phyloP scores from a whole-genome alignment of 1,140 invertebrate genomes.

The Pseudachorutes palmiensis region DNA sequence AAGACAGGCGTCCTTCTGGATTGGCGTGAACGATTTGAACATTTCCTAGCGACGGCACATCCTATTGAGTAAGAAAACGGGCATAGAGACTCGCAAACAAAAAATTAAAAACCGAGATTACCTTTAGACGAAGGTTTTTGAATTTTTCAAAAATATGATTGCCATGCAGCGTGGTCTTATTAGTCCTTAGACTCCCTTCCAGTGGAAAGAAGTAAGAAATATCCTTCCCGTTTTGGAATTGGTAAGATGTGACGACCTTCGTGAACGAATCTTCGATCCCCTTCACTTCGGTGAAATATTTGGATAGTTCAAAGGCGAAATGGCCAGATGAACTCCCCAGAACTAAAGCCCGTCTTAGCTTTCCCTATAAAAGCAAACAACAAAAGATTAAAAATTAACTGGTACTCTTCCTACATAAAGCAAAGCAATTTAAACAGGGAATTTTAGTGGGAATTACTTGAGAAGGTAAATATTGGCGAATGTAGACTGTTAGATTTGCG shows the following conservation, averaged over 20 bases:
- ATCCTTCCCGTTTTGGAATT: slow-evolving; percentile 26
- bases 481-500: slow-evolving; percentile 20
- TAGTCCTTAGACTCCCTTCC: slow-evolving; percentile 30
- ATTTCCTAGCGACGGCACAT: not conserved
- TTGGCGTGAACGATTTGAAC: slow-evolving; percentile 29
- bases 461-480: slow-evolving; percentile 16
- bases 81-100: too few species aligned
- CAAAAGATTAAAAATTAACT: too few species aligned
- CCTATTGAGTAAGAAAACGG: too few species aligned
- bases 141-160: not conserved
- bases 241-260: slow-evolving; percentile 28
- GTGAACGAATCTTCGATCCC: slow-evolving; percentile 29
- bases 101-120: too few species aligned
- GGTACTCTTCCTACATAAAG: too few species aligned
- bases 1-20: slow-evolving; percentile 11
- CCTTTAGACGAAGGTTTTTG: not conserved
- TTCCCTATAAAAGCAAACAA: not conserved
- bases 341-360: slow-evolving; percentile 22
- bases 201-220: slow-evolving; percentile 32
- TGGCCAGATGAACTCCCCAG: slow-evolving; percentile 27
- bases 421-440: not conserved
- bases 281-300: slow-evolving; percentile 26
- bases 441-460: slow-evolving; percentile 17
- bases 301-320: slow-evolving; percentile 28
- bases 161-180: not conserved